Base-by-base conservation (phyloP, 2,113 vertebrate species). In the Regulus satrapa region DNA sequence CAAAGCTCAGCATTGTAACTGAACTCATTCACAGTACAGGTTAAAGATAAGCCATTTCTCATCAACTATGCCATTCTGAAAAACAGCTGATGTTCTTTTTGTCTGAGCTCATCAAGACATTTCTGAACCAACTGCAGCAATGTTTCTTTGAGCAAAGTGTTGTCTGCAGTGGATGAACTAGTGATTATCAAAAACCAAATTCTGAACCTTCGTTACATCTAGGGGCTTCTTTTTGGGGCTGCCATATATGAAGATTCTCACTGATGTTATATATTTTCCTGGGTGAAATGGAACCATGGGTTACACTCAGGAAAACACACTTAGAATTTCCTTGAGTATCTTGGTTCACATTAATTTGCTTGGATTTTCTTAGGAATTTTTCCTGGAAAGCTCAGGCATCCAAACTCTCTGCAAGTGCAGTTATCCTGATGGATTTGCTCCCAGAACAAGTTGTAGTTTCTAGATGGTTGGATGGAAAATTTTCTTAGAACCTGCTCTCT, bases 391-490 rank as follows among this genome's bases (percentile, higher is more conserved):
- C n/a, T 52, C 74, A 73, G 29, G 17, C 26, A 49, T 69, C 58
- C 36, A 83, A 66, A 66, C 26, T n/a, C 52, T 46, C 73, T 92
- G 43, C 18, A 85, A 82, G 26, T 64, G 69, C 6, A 14, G 13
- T 48, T 52, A 72, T 81, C 56, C n/a, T 85, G 31, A 51, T 79
- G 81, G 92, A 94, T 89, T 87, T 93, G 8, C 40, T 95, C 78
- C 78, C 74, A 93, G 71, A 93, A 89, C 41, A 85, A 88, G 34
- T 43, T 90, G 77, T 20, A 92, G 58, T 73, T 96, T 94, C 94
- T 56, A 92, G 46, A 71, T 63, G 43, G 16, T 34, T 83, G 58
- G 18, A 72, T 83, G 90, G 94, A 96, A 97, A 94, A 34, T 77
- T 88, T 88, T 61, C 41, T 77, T 66, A 79, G 78, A 85, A 83